These are phyloP conservation scores for Noctua fimbriata DNA, from an alignment of 2,888 invertebrate species.

Conservation along the genomic window DNA sequence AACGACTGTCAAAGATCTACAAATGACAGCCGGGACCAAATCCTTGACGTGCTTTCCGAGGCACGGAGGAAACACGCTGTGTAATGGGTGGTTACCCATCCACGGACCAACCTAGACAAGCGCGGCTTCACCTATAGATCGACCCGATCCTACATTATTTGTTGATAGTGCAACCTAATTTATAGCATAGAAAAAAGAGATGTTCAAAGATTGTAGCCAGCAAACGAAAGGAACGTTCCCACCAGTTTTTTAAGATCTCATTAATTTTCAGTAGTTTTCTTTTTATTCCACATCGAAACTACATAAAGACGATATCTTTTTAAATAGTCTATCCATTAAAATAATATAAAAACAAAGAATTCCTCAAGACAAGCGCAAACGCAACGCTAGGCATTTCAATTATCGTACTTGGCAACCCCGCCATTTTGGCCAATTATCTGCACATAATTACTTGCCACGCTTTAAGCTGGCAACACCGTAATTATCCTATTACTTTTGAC, in stretches of 20 bases:
- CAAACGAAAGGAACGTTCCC: not conserved
- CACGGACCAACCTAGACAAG: too few species aligned
- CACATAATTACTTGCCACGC: constrained; percentile 63
- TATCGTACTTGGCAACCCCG: constrained; percentile 53
- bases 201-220: not conserved
- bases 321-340: constrained; percentile 1
- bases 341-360: constrained; percentile 24
- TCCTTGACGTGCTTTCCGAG: too few species aligned
- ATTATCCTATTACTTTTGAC: constrained; percentile 68
- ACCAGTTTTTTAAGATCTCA: not conserved
- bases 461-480: constrained; percentile 64
- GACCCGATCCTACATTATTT: too few species aligned
- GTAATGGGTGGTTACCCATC: too few species aligned
- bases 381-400: constrained; percentile 48
- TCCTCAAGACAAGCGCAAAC: constrained; percentile 12
- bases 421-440: constrained; percentile 59
- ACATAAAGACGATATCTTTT: constrained; percentile 1
- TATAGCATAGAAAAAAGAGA: not conserved
- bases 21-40: too few species aligned
- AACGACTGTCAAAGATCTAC: too few species aligned
- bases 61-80: too few species aligned
- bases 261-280: too few species aligned
- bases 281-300: too few species aligned
- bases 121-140: too few species aligned
- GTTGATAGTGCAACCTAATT: too few species aligned